These are phyloP conservation scores for Parnassius mnemosyne DNA, from an alignment of 2,888 invertebrate genomes.

Conservation along the genomic window DNA sequence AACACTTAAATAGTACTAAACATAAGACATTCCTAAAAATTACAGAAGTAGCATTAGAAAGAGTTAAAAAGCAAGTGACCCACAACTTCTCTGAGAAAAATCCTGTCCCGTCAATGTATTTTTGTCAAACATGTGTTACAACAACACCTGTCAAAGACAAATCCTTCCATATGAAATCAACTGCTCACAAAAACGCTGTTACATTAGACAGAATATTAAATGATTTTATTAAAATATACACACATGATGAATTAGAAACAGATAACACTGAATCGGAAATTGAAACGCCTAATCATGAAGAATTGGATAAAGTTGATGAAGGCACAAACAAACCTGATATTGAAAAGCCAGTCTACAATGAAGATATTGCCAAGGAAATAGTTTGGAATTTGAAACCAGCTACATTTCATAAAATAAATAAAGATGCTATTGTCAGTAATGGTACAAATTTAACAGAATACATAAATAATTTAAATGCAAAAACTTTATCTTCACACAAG, in stretches of 20 bases:
- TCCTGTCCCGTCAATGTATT: neutral
- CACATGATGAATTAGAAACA: neutral
- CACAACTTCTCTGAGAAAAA: neutral
- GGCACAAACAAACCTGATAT: neutral
- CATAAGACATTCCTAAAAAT: constrained; percentile 13
- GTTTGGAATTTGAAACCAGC: neutral
- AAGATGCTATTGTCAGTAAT: neutral
- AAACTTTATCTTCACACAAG: neutral
- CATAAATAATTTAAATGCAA: neutral
- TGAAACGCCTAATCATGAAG: neutral
- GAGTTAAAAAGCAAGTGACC: constrained; percentile 11
- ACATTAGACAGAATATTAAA: constrained; percentile 10
- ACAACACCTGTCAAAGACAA: constrained; percentile 3
- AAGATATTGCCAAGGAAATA: neutral
- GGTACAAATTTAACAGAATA: neutral
- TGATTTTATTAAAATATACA: constrained; percentile 11
- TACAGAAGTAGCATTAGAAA: constrained; percentile 11
- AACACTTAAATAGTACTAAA: constrained; percentile 12
- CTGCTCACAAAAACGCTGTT: constrained; percentile 13
- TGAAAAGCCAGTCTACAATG: neutral
- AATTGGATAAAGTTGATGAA: neutral
- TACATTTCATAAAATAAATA: neutral
- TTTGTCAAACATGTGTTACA: constrained; percentile 10
- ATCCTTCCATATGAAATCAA: constrained; percentile 3
- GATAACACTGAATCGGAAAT: neutral